phyloP scores from a whole-genome alignment of 2,797 vertebrate species.

The Notoglanidium macrostoma region DNA sequence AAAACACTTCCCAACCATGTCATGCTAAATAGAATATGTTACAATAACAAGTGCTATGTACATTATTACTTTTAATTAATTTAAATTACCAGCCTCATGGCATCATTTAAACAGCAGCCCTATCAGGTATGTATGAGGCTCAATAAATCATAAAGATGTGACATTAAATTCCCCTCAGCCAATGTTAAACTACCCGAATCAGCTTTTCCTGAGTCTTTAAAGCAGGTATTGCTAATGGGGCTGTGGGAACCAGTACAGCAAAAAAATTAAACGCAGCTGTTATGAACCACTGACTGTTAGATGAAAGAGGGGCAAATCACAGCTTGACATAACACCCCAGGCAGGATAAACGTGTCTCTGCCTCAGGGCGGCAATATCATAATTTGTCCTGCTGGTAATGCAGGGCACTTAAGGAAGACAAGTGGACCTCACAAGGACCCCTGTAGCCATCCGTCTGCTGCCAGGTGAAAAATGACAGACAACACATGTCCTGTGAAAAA shows the following conservation, averaged over 20 bases:
- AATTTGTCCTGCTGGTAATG: conserved; percentile 69
- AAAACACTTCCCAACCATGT: too few species aligned
- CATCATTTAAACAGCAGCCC: background rate
- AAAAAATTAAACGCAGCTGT: conserved; percentile 71
- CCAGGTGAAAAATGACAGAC: conserved; percentile 72
- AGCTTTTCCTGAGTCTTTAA: background rate
- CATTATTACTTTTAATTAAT: background rate
- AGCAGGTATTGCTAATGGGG: conserved; percentile 36
- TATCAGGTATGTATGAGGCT: background rate
- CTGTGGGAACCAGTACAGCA: conserved; percentile 56
- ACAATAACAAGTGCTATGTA: background rate
- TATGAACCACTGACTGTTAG: conserved; percentile 59
- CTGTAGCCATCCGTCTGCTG: conserved; percentile 60
- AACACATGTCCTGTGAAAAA: conserved; percentile 59
- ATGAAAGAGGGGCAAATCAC: conserved; percentile 48
- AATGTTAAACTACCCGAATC: background rate
- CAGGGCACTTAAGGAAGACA: conserved; percentile 68
- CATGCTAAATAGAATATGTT: background rate
- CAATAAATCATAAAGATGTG: conserved; percentile 15
- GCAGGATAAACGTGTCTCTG: conserved; percentile 68
- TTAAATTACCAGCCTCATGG: background rate
- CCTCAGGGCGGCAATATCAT: conserved; percentile 68
- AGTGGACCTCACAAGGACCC: conserved; percentile 64
- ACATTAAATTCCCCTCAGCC: conserved; percentile 6
- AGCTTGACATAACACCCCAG: conserved; percentile 57